Base-by-base conservation (phyloP, 2,888 invertebrate genomes). In the Brachynemurus nebulosus region DNA sequence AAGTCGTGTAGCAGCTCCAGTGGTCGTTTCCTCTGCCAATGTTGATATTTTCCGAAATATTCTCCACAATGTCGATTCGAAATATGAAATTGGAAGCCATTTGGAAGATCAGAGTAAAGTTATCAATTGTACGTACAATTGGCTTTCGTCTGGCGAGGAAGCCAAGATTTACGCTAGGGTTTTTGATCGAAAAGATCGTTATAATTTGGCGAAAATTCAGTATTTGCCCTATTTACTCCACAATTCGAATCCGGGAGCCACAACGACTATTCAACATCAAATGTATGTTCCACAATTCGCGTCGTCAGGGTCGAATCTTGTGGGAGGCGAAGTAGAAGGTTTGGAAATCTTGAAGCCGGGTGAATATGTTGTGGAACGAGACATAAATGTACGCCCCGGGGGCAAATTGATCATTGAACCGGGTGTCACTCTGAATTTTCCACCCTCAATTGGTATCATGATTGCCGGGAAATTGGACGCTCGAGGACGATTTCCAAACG, bases 31-130 rank as follows among this genome's bases (percentile, higher is more conserved):
- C 0, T 95, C 95, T 0, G 80, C 83, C 57, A 96, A 97, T 59
- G 80, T 95, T 1, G 75, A 80, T 36, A 74, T 97, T 2, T 89
- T 75, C 54, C 73, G 96, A 47, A 98, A 98, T 63, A 88, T 91
- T 47, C 77, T 97, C 30, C 80, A 86, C 47, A 97, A 98, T 64
- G 82, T 82, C 2, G 80, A 82, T 50, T 92, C 96, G 0, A 76
- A 78, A 44, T 95, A 92, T 60, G 97, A 98, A 68, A 81, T 98
- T 38, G 93, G 93, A 0, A 93, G 95, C 0, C 96, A 97, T 57
- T 71, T 96, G 14, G 82, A 85, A 57, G 93, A 96, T 60, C 96
- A 95, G 59, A 92, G 93, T 56, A 84, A 88, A 67, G 69, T 77
- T 14, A 81, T 98, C n/a, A 89, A 95, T 59, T 95, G 92, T 53